Percentiles rank a stretch among this genome's conserved stretches.
phyloP scores from a whole-genome alignment of 2,797 vertebrate genomes.

The Coranthus polyacanthus region DNA sequence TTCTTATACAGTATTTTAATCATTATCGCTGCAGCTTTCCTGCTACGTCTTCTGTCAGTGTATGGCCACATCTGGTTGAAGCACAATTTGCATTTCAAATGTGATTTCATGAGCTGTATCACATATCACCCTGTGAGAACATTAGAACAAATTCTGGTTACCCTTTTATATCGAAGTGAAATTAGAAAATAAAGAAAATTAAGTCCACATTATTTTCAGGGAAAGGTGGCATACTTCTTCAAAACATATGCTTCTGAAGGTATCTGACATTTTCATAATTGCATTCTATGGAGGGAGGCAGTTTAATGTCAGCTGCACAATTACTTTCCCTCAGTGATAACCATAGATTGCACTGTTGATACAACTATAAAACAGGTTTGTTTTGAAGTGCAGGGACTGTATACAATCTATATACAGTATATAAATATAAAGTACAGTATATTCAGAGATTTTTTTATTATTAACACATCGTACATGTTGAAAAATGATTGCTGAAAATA shows the following conservation, averaged over 20 bases:
- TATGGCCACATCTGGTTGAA: background rate
- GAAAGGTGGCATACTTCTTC: background rate
- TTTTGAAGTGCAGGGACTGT: too few relatives aligned
- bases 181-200: background rate
- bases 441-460: too few relatives aligned
- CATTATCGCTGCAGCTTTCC: background rate
- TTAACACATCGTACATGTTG: too few relatives aligned
- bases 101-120: background rate
- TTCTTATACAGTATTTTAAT: background rate
- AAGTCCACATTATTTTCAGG: background rate
- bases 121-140: background rate
- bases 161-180: background rate
- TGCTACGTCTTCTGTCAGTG: background rate
- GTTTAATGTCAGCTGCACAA: slow-evolving; percentile 9
- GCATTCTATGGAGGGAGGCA: background rate
- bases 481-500: too few relatives aligned
- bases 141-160: slow-evolving; percentile 3
- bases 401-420: too few relatives aligned
- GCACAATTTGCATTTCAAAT: background rate
- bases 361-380: too few relatives aligned
- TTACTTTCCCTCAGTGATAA: background rate
- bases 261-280: slow-evolving; percentile 14
- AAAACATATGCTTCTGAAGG: background rate
- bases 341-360: background rate
- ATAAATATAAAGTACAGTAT: too few relatives aligned